Base-by-base conservation (phyloP, 1,140 invertebrate species). In the Drosophila cardini region DNA sequence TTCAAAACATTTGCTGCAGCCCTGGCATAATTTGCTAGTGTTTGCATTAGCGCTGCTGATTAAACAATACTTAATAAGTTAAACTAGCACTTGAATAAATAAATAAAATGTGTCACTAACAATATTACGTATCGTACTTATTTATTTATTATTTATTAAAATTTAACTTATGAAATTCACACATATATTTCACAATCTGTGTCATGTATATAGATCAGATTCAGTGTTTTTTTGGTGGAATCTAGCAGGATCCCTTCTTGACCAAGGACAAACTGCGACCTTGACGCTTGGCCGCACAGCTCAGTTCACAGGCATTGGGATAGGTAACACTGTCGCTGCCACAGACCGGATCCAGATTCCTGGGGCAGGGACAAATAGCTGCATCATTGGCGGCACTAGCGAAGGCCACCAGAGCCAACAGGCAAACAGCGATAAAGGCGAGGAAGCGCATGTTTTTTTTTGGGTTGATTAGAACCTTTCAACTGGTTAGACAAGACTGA, bases 311-410 rank as follows among this genome's bases (percentile, higher is more conserved):
- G 15, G 21, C n/a, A 62, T 86, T 91, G 32, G 50, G n/a, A 38
- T 91, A 91, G 16, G 73, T 90, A 0, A 8, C 7, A 18, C 18
- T 45, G 48, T 91, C 81, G 9, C 74, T 74, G 32, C 83, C 90
- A 32, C 90, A 91, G 13, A 91, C 78, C 2, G 63, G 76, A 1
- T 71, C 50, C 13, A 74, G 75, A 55, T 74, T 76, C 7, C 80
- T 67, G 2, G 81, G 53, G 50, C 90, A 91, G 7, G 68, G 50
- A 34, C 90, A 91, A 2, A 52, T 15, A 0, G 40, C 11, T 9
- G 40, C 9, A 5, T 57, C 40, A 1, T 32, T 60, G 1, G 43
- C 57, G 10, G 64, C 42, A 6, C 10, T 18, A 30, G 43, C 32
- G 13, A 87, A n/a, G 13, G 46, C 69, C 46, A 83, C 15, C 16